phyloP scores from a whole-genome alignment of 1,140 invertebrate genomes.

The Papilio polytes region DNA sequence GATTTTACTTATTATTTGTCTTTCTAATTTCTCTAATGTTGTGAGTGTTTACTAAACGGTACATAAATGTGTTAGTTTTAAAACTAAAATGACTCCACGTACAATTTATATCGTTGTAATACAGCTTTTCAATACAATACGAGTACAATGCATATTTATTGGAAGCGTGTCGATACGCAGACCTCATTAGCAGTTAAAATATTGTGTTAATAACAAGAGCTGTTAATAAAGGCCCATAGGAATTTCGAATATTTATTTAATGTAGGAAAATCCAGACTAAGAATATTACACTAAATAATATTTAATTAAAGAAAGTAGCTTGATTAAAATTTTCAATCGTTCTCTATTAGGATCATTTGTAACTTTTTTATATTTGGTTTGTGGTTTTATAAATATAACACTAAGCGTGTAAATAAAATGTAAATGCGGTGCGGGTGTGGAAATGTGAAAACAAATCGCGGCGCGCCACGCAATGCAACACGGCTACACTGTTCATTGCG shows the following conservation, averaged over 20 bases:
- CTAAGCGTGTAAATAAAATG: background rate
- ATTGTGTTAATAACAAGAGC: constrained; percentile 3
- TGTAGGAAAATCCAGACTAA: background rate
- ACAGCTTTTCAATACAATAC: too few relatives aligned
- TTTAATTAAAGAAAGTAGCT: background rate
- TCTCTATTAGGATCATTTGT: background rate
- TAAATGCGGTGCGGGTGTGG: background rate
- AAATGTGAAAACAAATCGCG: constrained; percentile 10
- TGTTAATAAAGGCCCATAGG: background rate
- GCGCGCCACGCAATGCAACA: background rate
- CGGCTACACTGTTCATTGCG: background rate
- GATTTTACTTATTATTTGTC: too few relatives aligned
- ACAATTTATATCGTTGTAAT: too few relatives aligned
- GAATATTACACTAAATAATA: background rate
- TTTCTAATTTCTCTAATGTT: too few relatives aligned
- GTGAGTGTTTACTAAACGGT: too few relatives aligned
- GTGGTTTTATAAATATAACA: background rate
- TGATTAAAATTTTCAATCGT: background rate
- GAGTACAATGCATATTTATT: too few relatives aligned
- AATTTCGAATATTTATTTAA: background rate
- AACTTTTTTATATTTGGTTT: background rate
- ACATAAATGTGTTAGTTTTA: too few relatives aligned
- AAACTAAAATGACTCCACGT: too few relatives aligned
- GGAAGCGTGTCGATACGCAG: too few relatives aligned
- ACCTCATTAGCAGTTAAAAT: background rate